Evolutionary conservation across 2,888 invertebrate genomes (phyloP).

Genomic region (Xestia rhomboidea): DNA sequence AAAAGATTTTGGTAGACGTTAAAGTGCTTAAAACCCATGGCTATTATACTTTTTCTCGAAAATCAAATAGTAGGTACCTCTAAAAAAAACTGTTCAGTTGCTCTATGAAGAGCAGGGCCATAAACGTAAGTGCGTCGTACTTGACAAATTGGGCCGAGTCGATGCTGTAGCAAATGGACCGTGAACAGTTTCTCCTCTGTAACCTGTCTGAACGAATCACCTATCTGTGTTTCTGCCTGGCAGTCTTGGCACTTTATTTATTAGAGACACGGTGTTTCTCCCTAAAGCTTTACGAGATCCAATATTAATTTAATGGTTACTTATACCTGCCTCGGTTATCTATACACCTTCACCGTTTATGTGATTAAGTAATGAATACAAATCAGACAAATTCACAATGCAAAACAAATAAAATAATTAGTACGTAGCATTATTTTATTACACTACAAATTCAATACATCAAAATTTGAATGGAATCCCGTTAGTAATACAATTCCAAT

Average conservation of each 20-base stretch:
- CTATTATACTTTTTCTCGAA: not conserved
- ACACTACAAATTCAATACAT: conserved; percentile 25
- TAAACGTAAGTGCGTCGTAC: conserved; percentile 22
- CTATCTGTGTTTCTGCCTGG: conserved; percentile 23
- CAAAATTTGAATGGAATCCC: conserved; percentile 38
- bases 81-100: conserved; percentile 1
- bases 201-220: conserved; percentile 46
- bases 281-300: not conserved
- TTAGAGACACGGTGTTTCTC: not conserved
- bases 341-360: not conserved
- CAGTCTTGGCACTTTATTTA: conserved; percentile 27
- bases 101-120: conserved; percentile 1
- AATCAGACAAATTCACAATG: not conserved
- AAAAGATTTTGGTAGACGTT: not conserved
- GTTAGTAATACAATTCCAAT: conserved; percentile 56
- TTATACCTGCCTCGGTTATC: not conserved
- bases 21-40: not conserved
- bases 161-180: conserved; percentile 60
- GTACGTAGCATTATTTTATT: not conserved
- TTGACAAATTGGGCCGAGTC: conserved; percentile 51
- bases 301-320: conserved; percentile 18
- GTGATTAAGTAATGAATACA: conserved; percentile 3
- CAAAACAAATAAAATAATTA: conserved; percentile 26
- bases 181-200: conserved; percentile 55
- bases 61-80: not conserved